Percentiles rank a stretch among this genome's conserved stretches.
These are phyloP conservation scores for Nezara viridula DNA, from an alignment of 2,888 invertebrate species.

Conservation along the genomic window DNA sequence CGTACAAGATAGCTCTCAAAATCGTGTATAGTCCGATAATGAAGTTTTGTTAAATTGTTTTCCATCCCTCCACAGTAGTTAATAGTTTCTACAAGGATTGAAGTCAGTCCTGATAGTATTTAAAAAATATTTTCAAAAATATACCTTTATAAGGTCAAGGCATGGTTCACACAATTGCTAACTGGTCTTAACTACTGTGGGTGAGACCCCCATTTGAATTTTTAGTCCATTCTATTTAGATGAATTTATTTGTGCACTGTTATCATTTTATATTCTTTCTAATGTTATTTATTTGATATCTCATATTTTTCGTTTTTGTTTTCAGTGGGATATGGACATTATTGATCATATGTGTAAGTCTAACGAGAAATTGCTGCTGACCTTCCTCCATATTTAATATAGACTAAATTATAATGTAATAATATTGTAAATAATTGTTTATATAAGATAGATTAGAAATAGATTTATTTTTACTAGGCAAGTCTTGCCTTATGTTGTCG, in stretches of 20 bases:
- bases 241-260: not conserved
- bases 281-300: not conserved
- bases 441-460: not conserved
- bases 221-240: not conserved
- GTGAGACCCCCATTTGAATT: too few relatives aligned
- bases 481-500: not conserved
- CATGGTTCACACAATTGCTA: too few relatives aligned
- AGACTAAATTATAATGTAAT: too few relatives aligned
- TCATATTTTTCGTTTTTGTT: not conserved
- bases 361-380: not conserved
- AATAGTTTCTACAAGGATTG: too few relatives aligned
- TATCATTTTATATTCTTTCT: not conserved
- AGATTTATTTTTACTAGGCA: not conserved
- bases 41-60: too few relatives aligned
- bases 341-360: not conserved
- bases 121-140: too few relatives aligned
- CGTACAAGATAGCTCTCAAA: too few relatives aligned
- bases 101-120: too few relatives aligned
- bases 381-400: not conserved
- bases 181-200: too few relatives aligned
- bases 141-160: too few relatives aligned
- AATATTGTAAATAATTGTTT: constrained; percentile 26
- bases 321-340: constrained; percentile 46
- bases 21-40: too few relatives aligned
- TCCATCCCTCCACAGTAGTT: too few relatives aligned